Conservation (phyloP, 2,888 invertebrate species). For the Prenolepis imparis region DNA sequence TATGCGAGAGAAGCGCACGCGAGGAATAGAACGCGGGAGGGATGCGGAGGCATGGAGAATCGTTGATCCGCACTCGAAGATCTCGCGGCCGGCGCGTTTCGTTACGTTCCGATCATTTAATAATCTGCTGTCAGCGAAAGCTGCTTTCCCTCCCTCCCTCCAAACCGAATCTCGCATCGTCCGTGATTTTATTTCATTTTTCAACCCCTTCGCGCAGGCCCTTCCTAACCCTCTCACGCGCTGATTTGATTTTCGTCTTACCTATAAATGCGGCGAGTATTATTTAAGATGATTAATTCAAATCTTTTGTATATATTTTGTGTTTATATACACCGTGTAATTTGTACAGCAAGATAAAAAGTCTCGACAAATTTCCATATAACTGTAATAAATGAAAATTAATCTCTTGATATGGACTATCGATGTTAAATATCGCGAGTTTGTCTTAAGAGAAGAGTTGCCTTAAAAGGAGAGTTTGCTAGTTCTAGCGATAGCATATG, state of each 20-base stretch:
- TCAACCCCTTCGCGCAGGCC: slow-evolving; percentile 24
- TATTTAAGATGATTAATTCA: slow-evolving; percentile 28
- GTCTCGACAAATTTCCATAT: neutral
- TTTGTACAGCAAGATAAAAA: slow-evolving; percentile 10
- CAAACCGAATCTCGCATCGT: slow-evolving; percentile 22
- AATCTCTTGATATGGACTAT: neutral
- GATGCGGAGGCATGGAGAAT: slow-evolving; percentile 43
- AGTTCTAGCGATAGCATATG: slow-evolving; percentile 4
- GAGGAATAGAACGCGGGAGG: slow-evolving; percentile 3
- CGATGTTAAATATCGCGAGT: slow-evolving; percentile 23
- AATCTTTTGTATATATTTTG: slow-evolving; percentile 28
- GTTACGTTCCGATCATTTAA: slow-evolving; percentile 55
- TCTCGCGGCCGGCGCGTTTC: slow-evolving; percentile 49
- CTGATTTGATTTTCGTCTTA: slow-evolving; percentile 44
- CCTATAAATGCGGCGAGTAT: slow-evolving; percentile 34
- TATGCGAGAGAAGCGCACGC: slow-evolving; percentile 18
- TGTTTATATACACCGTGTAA: slow-evolving; percentile 8
- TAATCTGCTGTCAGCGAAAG: slow-evolving; percentile 42
- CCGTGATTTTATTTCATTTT: slow-evolving; percentile 50
- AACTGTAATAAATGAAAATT: slow-evolving; percentile 10
- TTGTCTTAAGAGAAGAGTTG: neutral
- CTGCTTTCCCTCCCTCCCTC: slow-evolving; percentile 7
- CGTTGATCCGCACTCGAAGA: slow-evolving; percentile 56
- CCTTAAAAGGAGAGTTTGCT: neutral
- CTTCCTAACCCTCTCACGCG: slow-evolving; percentile 28